Evolutionary conservation across 2,797 vertebrate genomes (phyloP).

Genomic region (Cossypha polioptera): DNA sequence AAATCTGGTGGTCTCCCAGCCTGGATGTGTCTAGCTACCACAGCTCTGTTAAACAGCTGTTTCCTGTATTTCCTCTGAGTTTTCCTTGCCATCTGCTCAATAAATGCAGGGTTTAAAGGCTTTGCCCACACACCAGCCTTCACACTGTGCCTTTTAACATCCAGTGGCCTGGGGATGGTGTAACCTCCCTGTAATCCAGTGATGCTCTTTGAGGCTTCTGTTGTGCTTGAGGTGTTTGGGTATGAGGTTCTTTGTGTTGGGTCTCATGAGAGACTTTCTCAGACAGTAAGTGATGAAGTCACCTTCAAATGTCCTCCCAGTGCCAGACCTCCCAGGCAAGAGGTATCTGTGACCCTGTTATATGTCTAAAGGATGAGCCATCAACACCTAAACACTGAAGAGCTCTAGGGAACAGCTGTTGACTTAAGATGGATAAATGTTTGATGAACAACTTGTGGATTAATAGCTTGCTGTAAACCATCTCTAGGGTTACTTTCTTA

Average conservation of each 20-base stretch:
- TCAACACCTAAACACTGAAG: background rate
- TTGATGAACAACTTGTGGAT: background rate
- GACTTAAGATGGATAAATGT: background rate
- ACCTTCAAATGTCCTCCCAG: background rate
- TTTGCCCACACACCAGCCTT: background rate
- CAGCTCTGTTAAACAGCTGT: background rate
- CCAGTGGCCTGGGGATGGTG: background rate
- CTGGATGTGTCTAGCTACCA: background rate
- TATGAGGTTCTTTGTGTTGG: background rate
- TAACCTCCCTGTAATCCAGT: background rate
- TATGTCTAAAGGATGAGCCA: background rate
- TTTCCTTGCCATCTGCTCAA: background rate
- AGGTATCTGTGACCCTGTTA: background rate
- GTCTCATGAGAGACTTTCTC: background rate
- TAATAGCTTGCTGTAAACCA: background rate
- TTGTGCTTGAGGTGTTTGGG: background rate
- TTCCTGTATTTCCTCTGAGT: background rate
- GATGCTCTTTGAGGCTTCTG: accelerated
- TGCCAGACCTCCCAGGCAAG: background rate
- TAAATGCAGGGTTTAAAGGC: background rate
- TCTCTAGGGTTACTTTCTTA: background rate
- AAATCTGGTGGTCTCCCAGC: background rate
- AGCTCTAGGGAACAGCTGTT: background rate
- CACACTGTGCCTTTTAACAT: background rate
- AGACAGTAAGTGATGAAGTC: background rate